Evolutionary conservation across 2,888 invertebrate genomes (phyloP), one percentile per base, ranked within the genome.

Genomic region (Lepetodrilus schrolli): DNA sequence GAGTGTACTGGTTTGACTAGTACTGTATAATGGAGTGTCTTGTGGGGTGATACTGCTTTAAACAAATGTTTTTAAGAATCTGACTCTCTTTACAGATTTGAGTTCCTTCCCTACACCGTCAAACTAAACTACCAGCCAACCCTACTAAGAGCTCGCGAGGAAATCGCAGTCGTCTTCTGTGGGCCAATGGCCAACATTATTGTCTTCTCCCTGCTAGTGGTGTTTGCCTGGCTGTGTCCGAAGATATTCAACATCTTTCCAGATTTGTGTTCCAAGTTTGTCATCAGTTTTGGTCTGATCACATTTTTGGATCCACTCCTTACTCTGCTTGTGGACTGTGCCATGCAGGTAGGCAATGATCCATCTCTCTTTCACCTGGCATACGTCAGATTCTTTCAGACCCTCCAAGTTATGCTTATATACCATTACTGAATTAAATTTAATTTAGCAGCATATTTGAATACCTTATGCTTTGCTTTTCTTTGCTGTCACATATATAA

Each of bases 101-200:
- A 87, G 74, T 89, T 89, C 78, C 82, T 86, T 17, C 85, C 89
- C 0, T 87, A 89, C 85, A 88, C 89, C 0, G 89, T 89, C n/a
- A 85, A 85, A 74, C 78, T 90, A 73, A 89, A 89, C 84, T 90
- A 90, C 81, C 89, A 90, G 78, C 77, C 78, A 20, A 85, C 88
- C 0, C 80, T 90, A 51, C 81, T 90, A 76, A 70, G 77, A 7
- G 83, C 84, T 1, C 74, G 82, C 34, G 84, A 90, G 74, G 89
- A 89, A 78, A 87, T 88, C 3, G 84, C 81, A 0, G 82, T 89
- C 3, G 88, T 89, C 0, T 77, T 84, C 10, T 74, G 88, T 4
- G 89, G 89, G 5, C 88, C 88, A 0, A 51, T 87, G 70, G 78
- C 81, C 30, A 86, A 85, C 76, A 82, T 89, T 37, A 30, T 85